These are phyloP conservation scores for Apis florea DNA, from an alignment of 1,140 invertebrate species.

Conservation along the genomic window DNA sequence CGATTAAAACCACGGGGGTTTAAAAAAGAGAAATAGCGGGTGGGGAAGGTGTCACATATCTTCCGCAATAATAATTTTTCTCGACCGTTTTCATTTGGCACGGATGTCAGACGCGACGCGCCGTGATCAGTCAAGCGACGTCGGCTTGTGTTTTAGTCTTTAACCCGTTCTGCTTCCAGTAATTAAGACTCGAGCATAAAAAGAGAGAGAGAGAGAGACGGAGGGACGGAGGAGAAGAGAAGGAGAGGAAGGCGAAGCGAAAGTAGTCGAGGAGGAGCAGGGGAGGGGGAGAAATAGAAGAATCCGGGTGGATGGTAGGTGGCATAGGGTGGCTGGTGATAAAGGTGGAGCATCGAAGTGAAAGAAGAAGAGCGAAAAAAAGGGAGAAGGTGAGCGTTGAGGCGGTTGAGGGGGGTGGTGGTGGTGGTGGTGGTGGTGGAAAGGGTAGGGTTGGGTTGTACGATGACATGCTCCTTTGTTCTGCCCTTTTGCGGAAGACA, in stretches of 20 bases:
- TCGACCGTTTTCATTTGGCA: slow-evolving; percentile 68
- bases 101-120: slow-evolving; percentile 64
- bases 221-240: not conserved
- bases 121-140: slow-evolving; percentile 67
- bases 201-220: slow-evolving; percentile 31
- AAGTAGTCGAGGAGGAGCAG: not conserved
- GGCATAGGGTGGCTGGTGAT: slow-evolving; percentile 42
- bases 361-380: slow-evolving; percentile 21
- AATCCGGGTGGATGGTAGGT: slow-evolving; percentile 41
- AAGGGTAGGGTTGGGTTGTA: slow-evolving; percentile 25
- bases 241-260: slow-evolving; percentile 5
- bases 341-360: slow-evolving; percentile 44
- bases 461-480: slow-evolving; percentile 73
- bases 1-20: slow-evolving; percentile 21
- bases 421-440: slow-evolving; percentile 23
- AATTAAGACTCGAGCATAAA: slow-evolving; percentile 68
- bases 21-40: not conserved
- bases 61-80: slow-evolving; percentile 66
- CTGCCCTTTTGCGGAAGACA: slow-evolving; percentile 70
- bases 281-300: slow-evolving; percentile 36
- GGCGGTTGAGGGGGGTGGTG: slow-evolving; percentile 7
- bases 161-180: slow-evolving; percentile 70
- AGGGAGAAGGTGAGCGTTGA: slow-evolving; percentile 35
- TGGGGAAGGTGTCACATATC: slow-evolving; percentile 47
- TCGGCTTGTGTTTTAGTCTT: slow-evolving; percentile 68